A percentile compares a stretch with the other conserved stretches of the same genome.
These are phyloP conservation scores for Polydrusus tereticollis DNA, from an alignment of 2,888 invertebrate species.

Conservation along the genomic window DNA sequence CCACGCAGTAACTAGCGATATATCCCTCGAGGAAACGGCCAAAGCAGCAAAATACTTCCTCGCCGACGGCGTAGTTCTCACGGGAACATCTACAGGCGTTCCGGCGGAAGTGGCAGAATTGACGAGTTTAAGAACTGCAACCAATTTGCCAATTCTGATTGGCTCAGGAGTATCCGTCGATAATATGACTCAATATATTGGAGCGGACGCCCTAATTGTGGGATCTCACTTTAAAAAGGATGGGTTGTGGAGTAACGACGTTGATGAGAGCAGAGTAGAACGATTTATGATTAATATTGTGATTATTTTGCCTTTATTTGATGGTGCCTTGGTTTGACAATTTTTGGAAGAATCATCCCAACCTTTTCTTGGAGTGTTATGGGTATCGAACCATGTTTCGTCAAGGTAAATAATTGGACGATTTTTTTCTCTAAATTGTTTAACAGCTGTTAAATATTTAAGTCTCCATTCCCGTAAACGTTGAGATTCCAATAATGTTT, in stretches of 20 bases:
- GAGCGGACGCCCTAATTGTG: conserved; percentile 78
- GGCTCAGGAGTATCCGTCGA: conserved; percentile 80
- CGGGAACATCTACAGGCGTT: conserved; percentile 79
- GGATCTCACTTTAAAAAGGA: conserved; percentile 81
- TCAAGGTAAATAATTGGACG: too few relatives aligned
- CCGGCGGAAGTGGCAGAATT: conserved; percentile 72
- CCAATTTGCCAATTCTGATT: conserved; percentile 76
- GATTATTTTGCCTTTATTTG: too few relatives aligned
- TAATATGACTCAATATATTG: conserved; percentile 72
- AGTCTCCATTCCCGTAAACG: too few relatives aligned
- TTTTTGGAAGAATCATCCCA: too few relatives aligned
- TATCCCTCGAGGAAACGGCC: conserved; percentile 77
- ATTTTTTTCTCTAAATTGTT: too few relatives aligned
- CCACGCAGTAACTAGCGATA: conserved; percentile 81
- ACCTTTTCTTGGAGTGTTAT: too few relatives aligned
- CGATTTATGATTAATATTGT: conserved; percentile 74
- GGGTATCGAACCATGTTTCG: too few relatives aligned
- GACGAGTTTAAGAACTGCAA: conserved; percentile 67
- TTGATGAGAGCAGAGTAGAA: conserved; percentile 67
- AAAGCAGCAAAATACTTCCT: conserved; percentile 83
- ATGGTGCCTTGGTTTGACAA: too few relatives aligned
- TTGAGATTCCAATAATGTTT: too few relatives aligned
- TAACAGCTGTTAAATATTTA: too few relatives aligned
- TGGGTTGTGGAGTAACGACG: conserved; percentile 70
- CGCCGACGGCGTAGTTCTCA: conserved; percentile 82